Evolutionary conservation across 2,888 invertebrate genomes (phyloP).

Genomic region (Campopleginae sp.): DNA sequence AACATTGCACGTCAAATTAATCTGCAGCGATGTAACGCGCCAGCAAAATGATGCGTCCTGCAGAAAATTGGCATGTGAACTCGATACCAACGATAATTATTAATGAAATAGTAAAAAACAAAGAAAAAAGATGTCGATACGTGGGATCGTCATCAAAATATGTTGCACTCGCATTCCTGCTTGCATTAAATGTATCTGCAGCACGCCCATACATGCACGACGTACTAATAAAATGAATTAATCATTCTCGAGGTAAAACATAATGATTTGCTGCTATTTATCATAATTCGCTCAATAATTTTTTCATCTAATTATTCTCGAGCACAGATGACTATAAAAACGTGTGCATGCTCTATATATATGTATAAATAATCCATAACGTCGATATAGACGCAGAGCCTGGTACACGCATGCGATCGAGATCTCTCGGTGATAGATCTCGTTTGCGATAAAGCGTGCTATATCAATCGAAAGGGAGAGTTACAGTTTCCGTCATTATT

Average conservation of each 20-base stretch:
- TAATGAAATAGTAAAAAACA: slow-evolving; percentile 9
- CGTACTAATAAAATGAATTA: slow-evolving; percentile 54
- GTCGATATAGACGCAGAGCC: background rate
- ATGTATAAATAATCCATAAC: background rate
- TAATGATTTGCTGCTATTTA: slow-evolving; percentile 58
- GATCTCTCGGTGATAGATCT: slow-evolving; percentile 56
- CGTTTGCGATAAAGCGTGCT: slow-evolving; percentile 42
- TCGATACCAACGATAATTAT: background rate
- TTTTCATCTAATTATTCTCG: slow-evolving; percentile 33
- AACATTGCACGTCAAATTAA: slow-evolving; percentile 72
- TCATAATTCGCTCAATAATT: slow-evolving; percentile 56
- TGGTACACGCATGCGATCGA: background rate
- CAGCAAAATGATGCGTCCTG: background rate
- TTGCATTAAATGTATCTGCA: background rate
- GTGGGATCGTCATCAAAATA: slow-evolving; percentile 7
- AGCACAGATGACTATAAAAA: background rate
- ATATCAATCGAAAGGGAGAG: slow-evolving; percentile 58
- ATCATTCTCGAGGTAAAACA: slow-evolving; percentile 47
- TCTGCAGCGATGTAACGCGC: slow-evolving; percentile 53
- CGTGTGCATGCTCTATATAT: background rate
- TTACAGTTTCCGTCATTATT: slow-evolving; percentile 53
- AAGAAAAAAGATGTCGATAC: background rate
- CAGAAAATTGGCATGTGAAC: background rate
- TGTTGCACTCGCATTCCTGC: background rate
- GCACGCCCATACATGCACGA: background rate